Evolutionary conservation across 1,140 invertebrate species (phyloP).

Genomic region (Plodia interpunctella): DNA sequence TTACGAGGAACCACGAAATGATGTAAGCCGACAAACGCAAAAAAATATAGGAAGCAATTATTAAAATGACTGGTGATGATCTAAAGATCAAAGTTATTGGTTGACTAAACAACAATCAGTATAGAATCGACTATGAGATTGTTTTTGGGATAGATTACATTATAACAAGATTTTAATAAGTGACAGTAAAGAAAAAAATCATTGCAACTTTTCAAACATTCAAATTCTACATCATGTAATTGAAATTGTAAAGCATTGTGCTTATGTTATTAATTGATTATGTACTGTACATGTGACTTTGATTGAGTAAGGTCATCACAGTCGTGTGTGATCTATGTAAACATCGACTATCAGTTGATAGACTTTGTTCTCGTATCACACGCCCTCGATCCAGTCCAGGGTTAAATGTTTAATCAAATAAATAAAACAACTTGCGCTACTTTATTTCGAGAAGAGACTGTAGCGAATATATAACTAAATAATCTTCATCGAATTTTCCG

Average conservation of each 20-base stretch:
- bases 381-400: slow-evolving; percentile 21
- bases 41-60: slow-evolving; percentile 35
- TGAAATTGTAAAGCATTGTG: too few relatives aligned
- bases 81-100: slow-evolving; percentile 12
- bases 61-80: slow-evolving; percentile 21
- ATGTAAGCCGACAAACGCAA: slow-evolving; percentile 29
- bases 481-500: too few relatives aligned
- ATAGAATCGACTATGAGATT: too few relatives aligned
- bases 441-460: not conserved
- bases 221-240: too few relatives aligned
- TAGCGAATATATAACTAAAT: too few relatives aligned
- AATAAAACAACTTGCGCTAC: slow-evolving; percentile 10
- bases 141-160: too few relatives aligned
- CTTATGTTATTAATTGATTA: not conserved
- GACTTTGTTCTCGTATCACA: slow-evolving; percentile 16
- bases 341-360: not conserved
- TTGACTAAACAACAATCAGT: not conserved
- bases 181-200: too few relatives aligned
- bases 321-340: slow-evolving; percentile 1
- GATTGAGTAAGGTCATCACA: not conserved
- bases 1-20: slow-evolving; percentile 18
- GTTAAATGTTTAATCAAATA: slow-evolving; percentile 16
- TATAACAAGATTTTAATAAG: too few relatives aligned
- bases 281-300: not conserved
- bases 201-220: too few relatives aligned